Conservation (phyloP, 2,888 invertebrate species). For the Perithous albicinctus region DNA sequence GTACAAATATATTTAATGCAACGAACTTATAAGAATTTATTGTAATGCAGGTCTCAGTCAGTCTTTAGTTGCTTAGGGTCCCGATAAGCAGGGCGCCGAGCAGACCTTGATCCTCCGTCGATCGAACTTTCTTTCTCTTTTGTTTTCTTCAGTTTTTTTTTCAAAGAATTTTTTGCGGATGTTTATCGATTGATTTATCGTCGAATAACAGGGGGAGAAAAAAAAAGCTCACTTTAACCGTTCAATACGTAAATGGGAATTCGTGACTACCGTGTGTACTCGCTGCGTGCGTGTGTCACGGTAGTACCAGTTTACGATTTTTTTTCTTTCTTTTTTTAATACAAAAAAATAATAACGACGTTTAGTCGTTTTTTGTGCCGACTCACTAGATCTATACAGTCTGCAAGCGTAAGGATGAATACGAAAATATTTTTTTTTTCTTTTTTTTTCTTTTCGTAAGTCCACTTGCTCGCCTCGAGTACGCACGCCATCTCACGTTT, state of each 20-base stretch:
- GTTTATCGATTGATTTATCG: conserved; percentile 11
- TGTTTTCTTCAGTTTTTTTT: conserved; percentile 30
- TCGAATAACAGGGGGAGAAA: conserved; percentile 5
- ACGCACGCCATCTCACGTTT: conserved; percentile 3
- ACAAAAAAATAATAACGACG: background rate
- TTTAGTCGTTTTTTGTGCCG: conserved; percentile 32
- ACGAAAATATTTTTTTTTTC: background rate
- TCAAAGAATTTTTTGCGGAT: conserved; percentile 38
- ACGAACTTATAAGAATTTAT: conserved; percentile 81
- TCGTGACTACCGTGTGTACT: background rate
- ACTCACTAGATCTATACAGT: conserved; percentile 6
- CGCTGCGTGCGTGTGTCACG: conserved; percentile 2
- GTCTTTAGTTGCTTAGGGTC: conserved; percentile 83
- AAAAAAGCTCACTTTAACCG: conserved; percentile 10
- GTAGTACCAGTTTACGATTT: background rate
- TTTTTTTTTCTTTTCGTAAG: too few relatives aligned
- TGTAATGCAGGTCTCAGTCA: conserved; percentile 84
- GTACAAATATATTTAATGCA: conserved; percentile 82
- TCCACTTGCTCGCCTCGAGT: background rate
- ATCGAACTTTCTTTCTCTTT: conserved; percentile 51
- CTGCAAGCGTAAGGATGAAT: background rate
- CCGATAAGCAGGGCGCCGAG: conserved; percentile 73
- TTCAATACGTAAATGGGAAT: conserved; percentile 30
- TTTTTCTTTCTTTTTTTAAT: too few relatives aligned
- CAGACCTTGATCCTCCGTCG: conserved; percentile 75